A percentile compares a stretch with the other conserved stretches of the same genome.
These are phyloP conservation scores for Lytechinus pictus DNA, from an alignment of 35 echinoderm and acorn worm genomes.

Conservation along the genomic window DNA sequence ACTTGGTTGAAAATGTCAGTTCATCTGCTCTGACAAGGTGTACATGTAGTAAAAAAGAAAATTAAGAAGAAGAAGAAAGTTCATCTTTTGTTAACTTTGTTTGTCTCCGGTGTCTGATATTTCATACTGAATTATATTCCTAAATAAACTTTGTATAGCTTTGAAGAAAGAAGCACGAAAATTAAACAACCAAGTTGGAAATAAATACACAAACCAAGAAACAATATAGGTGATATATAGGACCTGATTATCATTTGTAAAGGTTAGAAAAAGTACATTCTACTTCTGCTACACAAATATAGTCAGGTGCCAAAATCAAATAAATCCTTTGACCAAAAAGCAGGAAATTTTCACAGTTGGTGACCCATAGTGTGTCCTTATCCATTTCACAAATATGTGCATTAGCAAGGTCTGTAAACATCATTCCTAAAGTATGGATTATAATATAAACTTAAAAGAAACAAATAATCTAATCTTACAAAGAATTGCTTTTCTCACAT, in stretches of 20 bases:
- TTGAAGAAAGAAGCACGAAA: conserved; percentile 3
- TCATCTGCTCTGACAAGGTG: too few species aligned
- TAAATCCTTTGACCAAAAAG: neutral
- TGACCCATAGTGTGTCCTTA: neutral
- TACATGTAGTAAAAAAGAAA: too few species aligned
- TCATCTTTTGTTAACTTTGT: neutral
- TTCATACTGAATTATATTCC: neutral
- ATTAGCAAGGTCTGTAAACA: neutral
- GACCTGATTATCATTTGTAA: neutral
- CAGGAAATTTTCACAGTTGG: conserved; percentile 11
- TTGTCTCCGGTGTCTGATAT: neutral
- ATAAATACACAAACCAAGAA: neutral
- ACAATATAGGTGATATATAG: neutral
- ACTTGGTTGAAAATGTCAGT: too few species aligned
- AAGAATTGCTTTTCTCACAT: neutral
- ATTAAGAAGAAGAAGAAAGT: too few species aligned
- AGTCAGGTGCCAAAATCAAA: neutral
- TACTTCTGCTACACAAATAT: neutral
- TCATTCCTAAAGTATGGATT: neutral
- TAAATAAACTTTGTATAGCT: conserved; percentile 5
- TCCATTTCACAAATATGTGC: conserved; percentile 18
- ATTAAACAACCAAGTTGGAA: neutral
- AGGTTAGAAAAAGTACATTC: conserved; percentile 3
- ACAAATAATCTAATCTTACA: neutral
- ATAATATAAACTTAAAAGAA: neutral